Evolutionary conservation across 2,888 invertebrate genomes (phyloP).

Genomic region (Drosophila mayaguana): DNA sequence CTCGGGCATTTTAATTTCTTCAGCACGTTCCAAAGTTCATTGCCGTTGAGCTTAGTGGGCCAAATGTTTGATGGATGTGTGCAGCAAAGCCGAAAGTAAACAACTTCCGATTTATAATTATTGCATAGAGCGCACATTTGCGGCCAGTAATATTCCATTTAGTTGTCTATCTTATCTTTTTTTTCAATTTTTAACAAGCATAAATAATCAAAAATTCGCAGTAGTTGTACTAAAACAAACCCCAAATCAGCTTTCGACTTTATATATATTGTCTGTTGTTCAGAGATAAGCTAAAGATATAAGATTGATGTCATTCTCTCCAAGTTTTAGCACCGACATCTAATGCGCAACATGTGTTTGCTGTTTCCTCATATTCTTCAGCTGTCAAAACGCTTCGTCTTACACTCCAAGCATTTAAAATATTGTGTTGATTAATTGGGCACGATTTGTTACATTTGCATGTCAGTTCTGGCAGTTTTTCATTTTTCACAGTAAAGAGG

Average conservation of each 20-base stretch:
- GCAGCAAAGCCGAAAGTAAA: conserved; percentile 56
- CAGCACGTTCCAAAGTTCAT: conserved; percentile 53
- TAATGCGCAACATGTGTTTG: conserved; percentile 32
- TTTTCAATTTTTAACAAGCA: conserved; percentile 39
- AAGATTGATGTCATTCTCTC: conserved; percentile 56
- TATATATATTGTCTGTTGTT: conserved; percentile 26
- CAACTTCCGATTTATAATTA: conserved; percentile 65
- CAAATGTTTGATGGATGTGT: conserved; percentile 59
- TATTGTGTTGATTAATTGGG: conserved; percentile 49
- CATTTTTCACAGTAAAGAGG: conserved; percentile 7
- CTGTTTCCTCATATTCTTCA: conserved; percentile 1
- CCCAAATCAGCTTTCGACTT: conserved; percentile 16
- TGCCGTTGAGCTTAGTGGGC: conserved; percentile 45
- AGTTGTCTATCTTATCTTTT: conserved; percentile 51
- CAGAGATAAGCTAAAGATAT: conserved; percentile 50
- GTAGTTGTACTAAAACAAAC: conserved; percentile 13
- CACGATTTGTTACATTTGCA: conserved; percentile 49
- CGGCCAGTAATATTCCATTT: conserved; percentile 42
- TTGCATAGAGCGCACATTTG: conserved; percentile 43
- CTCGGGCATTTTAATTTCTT: conserved; percentile 14
- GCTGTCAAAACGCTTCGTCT: conserved; percentile 47
- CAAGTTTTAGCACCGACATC: conserved; percentile 18
- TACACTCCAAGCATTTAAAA: conserved; percentile 28
- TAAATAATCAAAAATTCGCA: conserved; percentile 7
- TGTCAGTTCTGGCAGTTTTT: conserved; percentile 53